phyloP scores from a whole-genome alignment of 2,113 vertebrate genomes.

The Peromyscus californicus region DNA sequence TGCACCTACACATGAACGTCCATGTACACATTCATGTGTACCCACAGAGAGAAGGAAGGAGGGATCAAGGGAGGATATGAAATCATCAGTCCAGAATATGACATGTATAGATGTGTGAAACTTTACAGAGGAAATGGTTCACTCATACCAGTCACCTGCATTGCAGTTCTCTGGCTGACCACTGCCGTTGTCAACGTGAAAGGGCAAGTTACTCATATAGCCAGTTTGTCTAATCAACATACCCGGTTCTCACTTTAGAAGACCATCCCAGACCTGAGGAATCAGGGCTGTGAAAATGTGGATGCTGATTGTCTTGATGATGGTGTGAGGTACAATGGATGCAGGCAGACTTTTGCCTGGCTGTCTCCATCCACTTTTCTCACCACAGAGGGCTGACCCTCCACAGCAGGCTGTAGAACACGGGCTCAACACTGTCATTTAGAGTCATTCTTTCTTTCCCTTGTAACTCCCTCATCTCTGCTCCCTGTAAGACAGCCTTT shows the following conservation, averaged over 20 bases:
- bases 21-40: not conserved
- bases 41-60: not conserved
- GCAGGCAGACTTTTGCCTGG: not conserved
- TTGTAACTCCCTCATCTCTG: not conserved
- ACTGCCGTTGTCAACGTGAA: fast-evolving
- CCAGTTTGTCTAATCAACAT: too few relatives aligned
- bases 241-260: not conserved
- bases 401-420: not conserved
- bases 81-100: not conserved
- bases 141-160: not conserved
- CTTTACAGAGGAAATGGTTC: not conserved
- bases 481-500: not conserved
- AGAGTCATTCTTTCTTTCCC: not conserved
- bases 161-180: not conserved
- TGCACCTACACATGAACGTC: not conserved
- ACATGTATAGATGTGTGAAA: too few relatives aligned
- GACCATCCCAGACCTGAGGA: not conserved
- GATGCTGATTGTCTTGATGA: not conserved
- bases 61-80: not conserved
- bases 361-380: not conserved
- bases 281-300: not conserved
- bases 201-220: not conserved
- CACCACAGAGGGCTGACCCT: not conserved
- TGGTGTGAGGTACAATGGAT: too few relatives aligned
- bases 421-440: not conserved